phyloP scores from a whole-genome alignment of 1,140 invertebrate genomes.

The Drosophila watanabei region DNA sequence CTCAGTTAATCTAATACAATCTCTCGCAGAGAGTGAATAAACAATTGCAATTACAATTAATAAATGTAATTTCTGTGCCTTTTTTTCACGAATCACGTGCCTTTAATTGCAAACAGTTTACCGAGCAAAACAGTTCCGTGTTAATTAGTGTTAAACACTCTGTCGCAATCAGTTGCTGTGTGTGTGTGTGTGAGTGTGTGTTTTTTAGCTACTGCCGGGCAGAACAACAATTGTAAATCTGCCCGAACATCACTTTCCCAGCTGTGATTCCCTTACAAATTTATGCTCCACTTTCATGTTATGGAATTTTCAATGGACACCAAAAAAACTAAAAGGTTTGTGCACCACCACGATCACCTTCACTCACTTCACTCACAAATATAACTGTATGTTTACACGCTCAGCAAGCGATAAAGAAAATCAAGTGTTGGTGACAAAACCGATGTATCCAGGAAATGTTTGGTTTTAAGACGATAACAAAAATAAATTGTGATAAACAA shows the following conservation, averaged over 20 bases:
- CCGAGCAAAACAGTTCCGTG: slow-evolving; percentile 28
- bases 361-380: background rate
- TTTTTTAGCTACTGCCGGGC: slow-evolving; percentile 1
- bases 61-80: slow-evolving; percentile 57
- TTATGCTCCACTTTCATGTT: slow-evolving; percentile 84
- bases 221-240: slow-evolving; percentile 54
- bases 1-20: slow-evolving; percentile 23
- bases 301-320: slow-evolving; percentile 85
- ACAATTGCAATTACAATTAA: slow-evolving; percentile 56
- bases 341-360: background rate
- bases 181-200: background rate
- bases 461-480: slow-evolving; percentile 37
- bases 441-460: slow-evolving; percentile 36
- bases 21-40: slow-evolving; percentile 26
- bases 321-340: slow-evolving; percentile 85
- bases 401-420: slow-evolving; percentile 19
- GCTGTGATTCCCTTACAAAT: slow-evolving; percentile 80
- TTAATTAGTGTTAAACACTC: slow-evolving; percentile 50
- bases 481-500: slow-evolving; percentile 44
- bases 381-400: background rate
- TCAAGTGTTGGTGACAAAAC: slow-evolving; percentile 10
- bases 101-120: slow-evolving; percentile 63
- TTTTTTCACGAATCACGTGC: slow-evolving; percentile 57
- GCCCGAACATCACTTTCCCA: slow-evolving; percentile 72
- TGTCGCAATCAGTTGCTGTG: background rate